phyloP scores from a whole-genome alignment of 2,888 invertebrate species.

The Philopedon plagiatum region DNA sequence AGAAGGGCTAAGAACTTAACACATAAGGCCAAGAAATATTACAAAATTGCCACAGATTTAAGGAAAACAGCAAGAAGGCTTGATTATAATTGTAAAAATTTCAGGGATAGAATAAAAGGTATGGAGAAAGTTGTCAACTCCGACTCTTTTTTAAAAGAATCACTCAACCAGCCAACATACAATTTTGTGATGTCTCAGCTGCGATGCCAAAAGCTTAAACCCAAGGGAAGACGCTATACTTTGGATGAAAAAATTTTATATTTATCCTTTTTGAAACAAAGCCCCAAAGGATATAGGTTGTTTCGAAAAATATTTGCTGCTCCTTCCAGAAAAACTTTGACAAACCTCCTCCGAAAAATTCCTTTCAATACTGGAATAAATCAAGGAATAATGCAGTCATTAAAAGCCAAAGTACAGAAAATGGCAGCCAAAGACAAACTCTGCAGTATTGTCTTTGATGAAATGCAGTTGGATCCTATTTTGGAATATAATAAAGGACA shows the following conservation, averaged over 20 bases:
- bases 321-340: background rate
- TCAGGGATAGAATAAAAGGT: no score
- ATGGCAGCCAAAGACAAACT: background rate
- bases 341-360: background rate
- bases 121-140: background rate
- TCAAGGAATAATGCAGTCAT: background rate
- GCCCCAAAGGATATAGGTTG: background rate
- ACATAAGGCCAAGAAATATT: no score
- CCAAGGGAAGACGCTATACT: background rate
- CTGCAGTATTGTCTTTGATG: background rate
- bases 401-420: background rate
- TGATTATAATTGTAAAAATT: background rate
- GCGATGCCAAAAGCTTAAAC: background rate
- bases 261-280: background rate
- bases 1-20: no score
- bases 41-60: no score
- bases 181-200: background rate
- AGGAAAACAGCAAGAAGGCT: no score
- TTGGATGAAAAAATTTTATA: background rate
- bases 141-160: background rate
- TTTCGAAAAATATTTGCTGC: background rate
- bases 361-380: background rate
- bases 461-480: background rate
- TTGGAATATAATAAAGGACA: background rate
- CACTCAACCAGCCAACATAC: background rate